Evolutionary conservation across 1,140 invertebrate species (phyloP).

Genomic region (Zaprionus gabonicus): DNA sequence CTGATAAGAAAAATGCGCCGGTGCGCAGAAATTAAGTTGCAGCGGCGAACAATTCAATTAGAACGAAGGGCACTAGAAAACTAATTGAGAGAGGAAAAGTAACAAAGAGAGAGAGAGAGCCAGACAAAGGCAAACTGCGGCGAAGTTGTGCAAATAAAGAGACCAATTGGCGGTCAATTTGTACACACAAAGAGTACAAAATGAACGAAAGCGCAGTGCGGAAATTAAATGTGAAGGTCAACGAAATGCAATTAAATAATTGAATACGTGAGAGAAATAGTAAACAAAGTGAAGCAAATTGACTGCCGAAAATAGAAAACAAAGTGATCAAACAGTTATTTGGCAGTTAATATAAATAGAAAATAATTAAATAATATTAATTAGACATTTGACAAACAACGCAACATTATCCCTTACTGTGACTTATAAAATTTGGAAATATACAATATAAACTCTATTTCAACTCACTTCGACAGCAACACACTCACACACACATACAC

Average conservation of each 20-base stretch:
- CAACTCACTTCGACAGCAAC: constrained; percentile 35
- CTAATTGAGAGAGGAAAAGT: not conserved
- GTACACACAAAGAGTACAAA: constrained; percentile 45
- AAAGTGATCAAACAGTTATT: not conserved
- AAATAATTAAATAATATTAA: no score
- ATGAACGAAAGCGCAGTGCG: not conserved
- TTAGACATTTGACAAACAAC: no score
- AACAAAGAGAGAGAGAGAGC: constrained; percentile 13
- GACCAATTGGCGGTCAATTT: constrained; percentile 54
- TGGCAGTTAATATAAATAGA: no score
- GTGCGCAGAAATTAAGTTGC: constrained; percentile 65
- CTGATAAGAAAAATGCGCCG: constrained; percentile 55
- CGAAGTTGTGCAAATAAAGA: constrained; percentile 22
- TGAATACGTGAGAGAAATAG: constrained; percentile 16
- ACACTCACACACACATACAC: not conserved
- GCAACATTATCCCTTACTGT: not conserved
- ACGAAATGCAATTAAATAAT: constrained; percentile 41
- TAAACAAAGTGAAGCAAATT: not conserved
- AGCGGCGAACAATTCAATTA: constrained; percentile 71
- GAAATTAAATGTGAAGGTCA: constrained; percentile 20
- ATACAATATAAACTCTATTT: constrained; percentile 6
- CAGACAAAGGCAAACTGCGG: constrained; percentile 17
- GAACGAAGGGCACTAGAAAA: constrained; percentile 31
- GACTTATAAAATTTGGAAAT: constrained; percentile 7
- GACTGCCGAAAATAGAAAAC: not conserved